Evolutionary conservation across 2,797 vertebrate species (phyloP).

Genomic region (Anabas testudineus): DNA sequence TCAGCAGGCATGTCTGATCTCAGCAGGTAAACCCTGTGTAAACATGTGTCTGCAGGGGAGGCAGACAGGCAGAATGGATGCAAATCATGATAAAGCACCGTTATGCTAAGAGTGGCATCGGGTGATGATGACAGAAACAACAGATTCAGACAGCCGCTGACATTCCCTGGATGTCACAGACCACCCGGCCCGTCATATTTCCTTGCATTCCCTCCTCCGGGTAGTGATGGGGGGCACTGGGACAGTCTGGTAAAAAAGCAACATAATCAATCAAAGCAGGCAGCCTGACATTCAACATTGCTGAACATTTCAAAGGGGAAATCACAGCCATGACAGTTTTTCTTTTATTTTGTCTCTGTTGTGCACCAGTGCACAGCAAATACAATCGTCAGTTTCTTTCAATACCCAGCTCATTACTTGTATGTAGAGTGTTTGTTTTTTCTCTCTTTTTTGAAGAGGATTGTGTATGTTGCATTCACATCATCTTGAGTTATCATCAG

Average conservation of each 20-base stretch:
- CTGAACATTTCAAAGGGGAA: slow-evolving; percentile 69
- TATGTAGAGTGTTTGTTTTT: background rate
- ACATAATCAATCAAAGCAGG: slow-evolving; percentile 80
- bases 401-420: slow-evolving; percentile 5
- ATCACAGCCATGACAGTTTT: slow-evolving; percentile 57
- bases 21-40: slow-evolving; percentile 69
- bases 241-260: slow-evolving; percentile 76
- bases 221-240: slow-evolving; percentile 65
- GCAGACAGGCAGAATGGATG: slow-evolving; percentile 25
- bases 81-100: slow-evolving; percentile 32
- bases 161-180: slow-evolving; percentile 57
- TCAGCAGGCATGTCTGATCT: slow-evolving; percentile 62
- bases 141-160: slow-evolving; percentile 47
- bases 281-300: slow-evolving; percentile 78
- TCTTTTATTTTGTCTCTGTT: slow-evolving; percentile 40
- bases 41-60: slow-evolving; percentile 69
- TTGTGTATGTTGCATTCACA: background rate
- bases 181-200: slow-evolving; percentile 59
- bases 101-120: slow-evolving; percentile 46
- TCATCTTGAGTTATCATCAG: background rate
- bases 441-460: background rate
- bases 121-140: slow-evolving; percentile 51
- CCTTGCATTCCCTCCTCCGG: slow-evolving; percentile 55
- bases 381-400: slow-evolving; percentile 22
- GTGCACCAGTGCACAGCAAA: slow-evolving; percentile 43